A percentile compares a stretch with the other conserved stretches of the same genome.
phyloP scores from a whole-genome alignment of 2,888 invertebrate species.

The Drosophila falleni region DNA sequence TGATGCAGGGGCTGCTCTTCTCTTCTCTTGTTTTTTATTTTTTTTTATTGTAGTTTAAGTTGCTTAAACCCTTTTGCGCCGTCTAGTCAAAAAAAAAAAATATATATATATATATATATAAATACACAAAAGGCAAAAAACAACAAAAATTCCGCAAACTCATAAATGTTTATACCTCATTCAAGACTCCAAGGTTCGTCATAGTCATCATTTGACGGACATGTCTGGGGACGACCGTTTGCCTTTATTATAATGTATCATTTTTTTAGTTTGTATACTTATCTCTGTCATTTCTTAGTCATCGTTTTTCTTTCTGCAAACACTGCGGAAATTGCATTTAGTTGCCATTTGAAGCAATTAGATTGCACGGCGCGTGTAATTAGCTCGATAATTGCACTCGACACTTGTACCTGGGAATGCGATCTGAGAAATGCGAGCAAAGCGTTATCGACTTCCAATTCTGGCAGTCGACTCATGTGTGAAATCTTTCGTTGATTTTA shows the following conservation, averaged over 20 bases:
- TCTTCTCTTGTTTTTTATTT: not conserved
- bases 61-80: constrained; percentile 42
- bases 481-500: constrained; percentile 56
- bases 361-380: constrained; percentile 64
- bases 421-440: constrained; percentile 10
- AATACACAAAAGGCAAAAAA: not conserved
- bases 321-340: constrained; percentile 36
- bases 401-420: constrained; percentile 41
- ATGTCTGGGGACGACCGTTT: constrained; percentile 36
- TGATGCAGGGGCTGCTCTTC: constrained; percentile 56
- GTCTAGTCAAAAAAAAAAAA: constrained; percentile 40
- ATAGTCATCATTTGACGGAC: constrained; percentile 67
- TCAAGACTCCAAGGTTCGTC: constrained; percentile 56
- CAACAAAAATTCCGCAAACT: constrained; percentile 72
- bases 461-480: constrained; percentile 32
- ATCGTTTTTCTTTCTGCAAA: constrained; percentile 18
- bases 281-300: constrained; percentile 1
- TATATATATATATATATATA: too few species aligned
- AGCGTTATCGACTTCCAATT: not conserved
- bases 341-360: constrained; percentile 53
- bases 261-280: not conserved
- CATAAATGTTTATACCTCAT: constrained; percentile 70
- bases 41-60: constrained; percentile 14
- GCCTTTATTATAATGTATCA: constrained; percentile 47
- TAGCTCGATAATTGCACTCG: constrained; percentile 62